A percentile compares a stretch with the other conserved stretches of the same genome.
Conservation (phyloP, 2,888 invertebrate species). For the Acrobasis consociella region DNA sequence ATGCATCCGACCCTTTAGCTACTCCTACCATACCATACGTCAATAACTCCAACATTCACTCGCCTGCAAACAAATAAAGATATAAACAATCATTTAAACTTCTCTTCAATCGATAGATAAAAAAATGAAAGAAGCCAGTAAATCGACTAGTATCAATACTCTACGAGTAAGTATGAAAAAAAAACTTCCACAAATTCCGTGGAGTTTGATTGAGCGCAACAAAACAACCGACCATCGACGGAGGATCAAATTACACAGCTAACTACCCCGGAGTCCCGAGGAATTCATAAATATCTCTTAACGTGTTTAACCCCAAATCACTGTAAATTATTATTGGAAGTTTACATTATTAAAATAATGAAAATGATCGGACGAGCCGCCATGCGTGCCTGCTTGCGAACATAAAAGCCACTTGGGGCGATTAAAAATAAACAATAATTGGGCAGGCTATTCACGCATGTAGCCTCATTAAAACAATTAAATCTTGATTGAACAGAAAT, state of each 20-base stretch:
- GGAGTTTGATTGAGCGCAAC: constrained; percentile 45
- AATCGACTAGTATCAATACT: background rate
- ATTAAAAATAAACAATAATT: constrained; percentile 84
- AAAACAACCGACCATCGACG: constrained; percentile 52
- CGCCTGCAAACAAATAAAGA: too few species aligned
- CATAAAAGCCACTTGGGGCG: constrained; percentile 81
- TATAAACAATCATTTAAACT: background rate
- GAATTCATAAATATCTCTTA: constrained; percentile 79
- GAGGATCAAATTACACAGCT: constrained; percentile 70
- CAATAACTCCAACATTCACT: too few species aligned
- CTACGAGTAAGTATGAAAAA: background rate
- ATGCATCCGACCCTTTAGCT: too few species aligned
- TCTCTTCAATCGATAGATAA: background rate
- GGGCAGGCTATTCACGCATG: constrained; percentile 82
- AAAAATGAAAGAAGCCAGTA: background rate
- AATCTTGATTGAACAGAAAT: constrained; percentile 83
- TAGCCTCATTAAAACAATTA: constrained; percentile 83
- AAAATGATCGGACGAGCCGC: constrained; percentile 79
- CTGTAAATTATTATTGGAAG: constrained; percentile 83
- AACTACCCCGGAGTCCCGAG: constrained; percentile 62
- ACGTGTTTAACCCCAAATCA: constrained; percentile 82
- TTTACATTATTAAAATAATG: constrained; percentile 83
- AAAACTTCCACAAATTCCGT: constrained; percentile 21
- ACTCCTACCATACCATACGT: too few species aligned
- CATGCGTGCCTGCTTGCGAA: constrained; percentile 79